Conservation (phyloP, 2,797 vertebrate species). For the Glyptemys insculpta region DNA sequence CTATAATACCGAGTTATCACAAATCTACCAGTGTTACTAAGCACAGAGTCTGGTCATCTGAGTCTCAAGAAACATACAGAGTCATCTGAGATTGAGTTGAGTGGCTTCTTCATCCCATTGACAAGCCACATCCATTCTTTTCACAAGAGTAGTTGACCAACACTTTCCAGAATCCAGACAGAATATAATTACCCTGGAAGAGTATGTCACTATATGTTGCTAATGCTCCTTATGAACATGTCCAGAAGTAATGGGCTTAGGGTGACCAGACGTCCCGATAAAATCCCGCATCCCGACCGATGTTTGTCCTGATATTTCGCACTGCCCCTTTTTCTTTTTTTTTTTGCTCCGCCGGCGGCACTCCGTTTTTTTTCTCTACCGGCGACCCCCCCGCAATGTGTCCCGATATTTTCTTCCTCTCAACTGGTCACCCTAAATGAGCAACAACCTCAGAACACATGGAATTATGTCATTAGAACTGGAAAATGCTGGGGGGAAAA, state of each 20-base stretch:
- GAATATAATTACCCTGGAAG: background rate
- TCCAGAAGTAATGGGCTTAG: background rate
- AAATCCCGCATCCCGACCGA: no score
- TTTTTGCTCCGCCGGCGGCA: no score
- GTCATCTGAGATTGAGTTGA: background rate
- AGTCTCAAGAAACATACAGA: background rate
- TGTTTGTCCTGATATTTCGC: no score
- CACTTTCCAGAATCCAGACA: background rate
- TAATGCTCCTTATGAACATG: background rate
- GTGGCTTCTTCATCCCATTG: background rate
- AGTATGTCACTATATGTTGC: background rate
- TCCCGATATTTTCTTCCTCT: no score
- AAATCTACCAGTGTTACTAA: background rate
- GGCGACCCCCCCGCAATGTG: no score
- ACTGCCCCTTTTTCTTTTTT: no score
- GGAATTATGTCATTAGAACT: background rate
- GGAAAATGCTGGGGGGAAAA: background rate
- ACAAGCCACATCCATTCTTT: background rate
- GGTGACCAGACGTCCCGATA: no score
- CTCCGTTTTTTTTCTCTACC: no score
- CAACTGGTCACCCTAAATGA: no score
- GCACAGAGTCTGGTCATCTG: background rate
- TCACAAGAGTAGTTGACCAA: background rate
- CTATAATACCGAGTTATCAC: background rate
- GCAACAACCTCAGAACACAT: background rate